A percentile compares a stretch with the other conserved stretches of the same genome.
Evolutionary conservation across 35 echinoderm and acorn worm species (phyloP).

Genomic region (Apostichopus californicus): DNA sequence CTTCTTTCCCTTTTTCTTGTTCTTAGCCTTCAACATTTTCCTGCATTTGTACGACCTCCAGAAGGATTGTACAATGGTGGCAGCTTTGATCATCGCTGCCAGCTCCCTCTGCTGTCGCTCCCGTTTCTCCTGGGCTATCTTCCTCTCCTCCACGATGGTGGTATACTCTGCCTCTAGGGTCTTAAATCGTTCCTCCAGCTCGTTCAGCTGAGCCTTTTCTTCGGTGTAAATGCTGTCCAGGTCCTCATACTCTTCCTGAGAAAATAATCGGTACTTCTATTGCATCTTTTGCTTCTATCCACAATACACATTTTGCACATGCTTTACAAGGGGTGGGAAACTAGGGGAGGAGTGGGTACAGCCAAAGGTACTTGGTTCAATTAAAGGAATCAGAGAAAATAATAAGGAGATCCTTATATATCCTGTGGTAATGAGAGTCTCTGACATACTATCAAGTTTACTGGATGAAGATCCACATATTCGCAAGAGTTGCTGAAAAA

Average conservation of each 20-base stretch:
- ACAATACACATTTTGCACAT: too few species aligned
- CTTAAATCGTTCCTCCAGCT: slow-evolving; percentile 93
- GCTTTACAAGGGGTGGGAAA: too few species aligned
- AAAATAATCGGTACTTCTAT: neutral
- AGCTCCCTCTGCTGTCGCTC: slow-evolving; percentile 85
- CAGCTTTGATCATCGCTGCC: slow-evolving; percentile 89
- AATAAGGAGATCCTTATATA: too few species aligned
- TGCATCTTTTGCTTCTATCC: neutral
- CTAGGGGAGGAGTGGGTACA: too few species aligned
- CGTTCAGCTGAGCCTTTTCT: slow-evolving; percentile 96
- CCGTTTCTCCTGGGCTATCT: slow-evolving; percentile 91
- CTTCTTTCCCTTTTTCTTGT: slow-evolving; percentile 83
- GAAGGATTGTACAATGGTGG: slow-evolving; percentile 90
- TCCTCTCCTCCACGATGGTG: slow-evolving; percentile 83
- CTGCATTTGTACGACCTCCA: slow-evolving; percentile 97
- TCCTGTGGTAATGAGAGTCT: too few species aligned
- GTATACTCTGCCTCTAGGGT: slow-evolving; percentile 89
- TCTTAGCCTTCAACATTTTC: slow-evolving; percentile 93
- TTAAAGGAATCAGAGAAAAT: too few species aligned
- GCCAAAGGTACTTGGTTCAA: too few species aligned
- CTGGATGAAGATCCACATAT: too few species aligned
- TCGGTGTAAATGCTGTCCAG: slow-evolving; percentile 95
- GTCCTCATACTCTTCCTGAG: slow-evolving; percentile 96
- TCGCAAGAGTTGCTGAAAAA: too few species aligned
- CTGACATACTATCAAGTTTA: too few species aligned